Conservation (phyloP, 2,888 invertebrate genomes). For the Thecocarcelia acutangulata region DNA sequence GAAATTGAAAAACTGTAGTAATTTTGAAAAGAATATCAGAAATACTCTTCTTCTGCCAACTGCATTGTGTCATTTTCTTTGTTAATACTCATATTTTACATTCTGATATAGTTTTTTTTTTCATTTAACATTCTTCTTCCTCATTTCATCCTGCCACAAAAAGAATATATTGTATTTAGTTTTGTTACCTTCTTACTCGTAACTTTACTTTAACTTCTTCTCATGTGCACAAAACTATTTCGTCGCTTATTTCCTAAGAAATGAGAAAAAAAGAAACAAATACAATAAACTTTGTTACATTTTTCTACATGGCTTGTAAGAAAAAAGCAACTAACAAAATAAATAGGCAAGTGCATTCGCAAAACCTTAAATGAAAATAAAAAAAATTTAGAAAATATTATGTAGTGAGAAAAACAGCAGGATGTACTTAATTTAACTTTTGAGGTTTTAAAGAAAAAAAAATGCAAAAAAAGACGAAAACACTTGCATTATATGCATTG, state of each 20-base stretch:
- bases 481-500: conserved; percentile 7
- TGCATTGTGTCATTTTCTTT: conserved; percentile 47
- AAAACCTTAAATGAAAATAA: too few species aligned
- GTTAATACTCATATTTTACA: background rate
- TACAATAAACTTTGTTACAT: conserved; percentile 5
- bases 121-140: conserved; percentile 6
- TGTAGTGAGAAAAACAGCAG: conserved; percentile 4
- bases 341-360: too few species aligned
- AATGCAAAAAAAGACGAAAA: background rate
- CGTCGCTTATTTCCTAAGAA: background rate
- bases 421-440: conserved; percentile 29
- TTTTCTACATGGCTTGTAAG: conserved; percentile 20
- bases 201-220: background rate
- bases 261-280: too few species aligned
- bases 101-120: background rate
- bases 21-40: background rate
- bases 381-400: too few species aligned
- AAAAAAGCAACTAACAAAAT: too few species aligned
- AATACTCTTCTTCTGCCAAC: conserved; percentile 21
- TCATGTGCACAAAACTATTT: background rate
- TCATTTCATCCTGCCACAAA: conserved; percentile 1
- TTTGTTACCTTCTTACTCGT: background rate
- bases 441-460: conserved; percentile 11
- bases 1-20: background rate
- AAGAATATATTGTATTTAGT: conserved; percentile 3